These are phyloP conservation scores for Coturnix japonica DNA, from an alignment of 2,113 vertebrate species.

Conservation along the genomic window DNA sequence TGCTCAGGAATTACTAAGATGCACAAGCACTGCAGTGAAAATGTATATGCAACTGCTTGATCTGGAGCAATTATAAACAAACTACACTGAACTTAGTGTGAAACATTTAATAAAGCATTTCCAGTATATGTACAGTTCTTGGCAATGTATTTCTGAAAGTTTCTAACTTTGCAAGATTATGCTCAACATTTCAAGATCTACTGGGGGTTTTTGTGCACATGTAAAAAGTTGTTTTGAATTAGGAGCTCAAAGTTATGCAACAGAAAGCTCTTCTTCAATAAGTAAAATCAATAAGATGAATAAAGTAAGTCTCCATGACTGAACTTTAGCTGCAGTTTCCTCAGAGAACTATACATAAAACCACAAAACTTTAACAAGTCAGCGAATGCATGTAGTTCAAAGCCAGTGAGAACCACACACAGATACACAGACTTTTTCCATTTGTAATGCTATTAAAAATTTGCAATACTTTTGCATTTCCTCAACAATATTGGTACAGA, in stretches of 20 bases:
- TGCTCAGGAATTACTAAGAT: fast-evolving
- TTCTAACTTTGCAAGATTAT: neutral
- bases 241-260: neutral
- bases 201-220: fast-evolving
- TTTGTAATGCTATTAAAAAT: neutral
- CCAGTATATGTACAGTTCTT: neutral
- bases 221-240: neutral
- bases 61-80: neutral
- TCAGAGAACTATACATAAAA: neutral
- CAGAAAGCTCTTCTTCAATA: neutral
- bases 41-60: neutral
- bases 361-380: neutral
- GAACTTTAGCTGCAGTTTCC: neutral
- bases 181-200: neutral
- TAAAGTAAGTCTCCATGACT: neutral
- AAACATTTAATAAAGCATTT: neutral
- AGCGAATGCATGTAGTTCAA: neutral
- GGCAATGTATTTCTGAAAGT: neutral
- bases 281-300: neutral
- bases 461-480: neutral
- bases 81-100: neutral
- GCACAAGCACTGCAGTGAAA: neutral
- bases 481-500: neutral
- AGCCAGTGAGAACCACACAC: neutral
- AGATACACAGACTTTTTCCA: neutral